phyloP scores from a whole-genome alignment of 2,888 invertebrate species.

The Desoria tigrina region DNA sequence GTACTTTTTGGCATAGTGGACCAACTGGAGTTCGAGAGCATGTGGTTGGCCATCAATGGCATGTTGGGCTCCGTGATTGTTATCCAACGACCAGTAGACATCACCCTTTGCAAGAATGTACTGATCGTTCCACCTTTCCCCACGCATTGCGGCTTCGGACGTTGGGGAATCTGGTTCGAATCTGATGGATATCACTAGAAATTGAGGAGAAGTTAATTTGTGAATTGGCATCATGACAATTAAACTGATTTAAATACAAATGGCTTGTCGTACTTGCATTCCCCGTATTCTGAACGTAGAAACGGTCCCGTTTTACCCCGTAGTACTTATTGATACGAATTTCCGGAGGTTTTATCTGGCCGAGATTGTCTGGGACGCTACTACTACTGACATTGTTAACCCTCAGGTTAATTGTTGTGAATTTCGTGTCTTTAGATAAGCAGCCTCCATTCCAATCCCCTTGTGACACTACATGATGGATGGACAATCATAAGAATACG shows the following conservation, averaged over 20 bases:
- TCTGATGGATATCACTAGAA: slow-evolving; percentile 24
- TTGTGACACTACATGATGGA: neutral
- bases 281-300: slow-evolving; percentile 36
- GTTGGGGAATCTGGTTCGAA: slow-evolving; percentile 17
- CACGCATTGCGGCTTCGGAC: slow-evolving; percentile 35
- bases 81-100: slow-evolving; percentile 26
- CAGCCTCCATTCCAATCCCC: neutral
- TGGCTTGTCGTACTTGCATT: slow-evolving; percentile 26
- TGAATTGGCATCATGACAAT: no score
- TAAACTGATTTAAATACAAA: slow-evolving; percentile 13
- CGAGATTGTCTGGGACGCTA: neutral
- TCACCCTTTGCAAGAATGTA: slow-evolving; percentile 38
- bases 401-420: neutral
- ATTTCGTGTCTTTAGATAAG: slow-evolving; percentile 4
- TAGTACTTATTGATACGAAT: slow-evolving; percentile 35
- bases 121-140: slow-evolving; percentile 38
- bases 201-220: no score
- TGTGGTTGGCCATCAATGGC: slow-evolving; percentile 17
- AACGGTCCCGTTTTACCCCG: slow-evolving; percentile 37
- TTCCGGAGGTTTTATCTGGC: neutral
- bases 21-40: slow-evolving; percentile 40
- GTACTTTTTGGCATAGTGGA: slow-evolving; percentile 36
- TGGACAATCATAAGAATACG: neutral
- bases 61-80: slow-evolving; percentile 33
- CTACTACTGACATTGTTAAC: no score